Conservation (phyloP, 2,888 invertebrate genomes). For the Aporophyla lueneburgensis region DNA sequence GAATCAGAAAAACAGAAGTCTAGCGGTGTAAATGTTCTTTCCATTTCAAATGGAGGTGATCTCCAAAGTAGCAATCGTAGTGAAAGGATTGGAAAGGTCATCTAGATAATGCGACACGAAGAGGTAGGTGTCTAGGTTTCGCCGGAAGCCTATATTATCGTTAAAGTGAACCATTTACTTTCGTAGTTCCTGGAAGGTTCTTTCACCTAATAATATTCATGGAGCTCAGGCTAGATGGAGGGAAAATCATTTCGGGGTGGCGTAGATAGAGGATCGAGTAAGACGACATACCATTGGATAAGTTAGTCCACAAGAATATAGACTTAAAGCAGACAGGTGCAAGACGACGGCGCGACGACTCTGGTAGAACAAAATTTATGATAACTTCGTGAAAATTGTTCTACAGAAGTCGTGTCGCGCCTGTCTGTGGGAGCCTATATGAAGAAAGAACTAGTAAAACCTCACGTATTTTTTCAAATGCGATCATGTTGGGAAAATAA, state of each 20-base stretch:
- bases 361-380: too few species aligned
- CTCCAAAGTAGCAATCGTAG: background rate
- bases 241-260: background rate
- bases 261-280: too few species aligned
- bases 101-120: constrained; percentile 12
- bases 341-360: too few species aligned
- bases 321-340: too few species aligned
- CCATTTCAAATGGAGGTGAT: background rate
- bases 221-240: too few species aligned
- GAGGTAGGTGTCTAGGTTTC: constrained; percentile 5
- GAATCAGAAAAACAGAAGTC: background rate
- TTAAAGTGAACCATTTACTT: background rate
- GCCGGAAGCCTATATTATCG: background rate
- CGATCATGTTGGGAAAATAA: background rate
- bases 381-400: too few species aligned
- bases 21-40: background rate
- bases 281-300: too few species aligned
- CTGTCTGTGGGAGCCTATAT: too few species aligned
- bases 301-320: too few species aligned
- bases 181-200: background rate
- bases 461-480: background rate
- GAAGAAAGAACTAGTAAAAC: too few species aligned
- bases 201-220: background rate
- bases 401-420: too few species aligned
- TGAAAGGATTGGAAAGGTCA: constrained; percentile 33